Percentiles rank a stretch among this genome's conserved stretches.
These are phyloP conservation scores for Sebastes itinus DNA, from an alignment of 2,797 vertebrate genomes.

Conservation along the genomic window DNA sequence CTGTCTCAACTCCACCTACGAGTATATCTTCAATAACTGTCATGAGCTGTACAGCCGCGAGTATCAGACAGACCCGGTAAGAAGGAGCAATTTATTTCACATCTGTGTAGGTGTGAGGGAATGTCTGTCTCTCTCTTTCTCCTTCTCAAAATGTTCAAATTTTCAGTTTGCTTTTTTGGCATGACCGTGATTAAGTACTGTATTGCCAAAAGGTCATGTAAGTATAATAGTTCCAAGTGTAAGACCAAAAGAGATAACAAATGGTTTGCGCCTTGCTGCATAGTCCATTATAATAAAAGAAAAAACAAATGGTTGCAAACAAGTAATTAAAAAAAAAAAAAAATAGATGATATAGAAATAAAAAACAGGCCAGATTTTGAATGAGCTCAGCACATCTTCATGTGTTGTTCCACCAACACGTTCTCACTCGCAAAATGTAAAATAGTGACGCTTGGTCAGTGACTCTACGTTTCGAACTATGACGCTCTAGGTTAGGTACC, in stretches of 20 bases:
- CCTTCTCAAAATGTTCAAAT: background rate
- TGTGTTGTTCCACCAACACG: no score
- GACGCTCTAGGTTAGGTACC: background rate
- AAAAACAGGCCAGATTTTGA: background rate
- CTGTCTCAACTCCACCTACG: slow-evolving; percentile 90
- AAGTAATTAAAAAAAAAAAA: background rate
- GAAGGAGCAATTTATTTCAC: slow-evolving; percentile 18
- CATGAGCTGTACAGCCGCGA: slow-evolving; percentile 90
- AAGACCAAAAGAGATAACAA: background rate
- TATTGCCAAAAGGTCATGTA: background rate
- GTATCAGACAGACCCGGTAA: slow-evolving; percentile 89
- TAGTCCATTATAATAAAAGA: background rate
- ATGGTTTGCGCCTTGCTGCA: background rate
- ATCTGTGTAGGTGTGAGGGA: background rate
- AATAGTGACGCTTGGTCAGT: background rate
- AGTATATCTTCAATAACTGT: slow-evolving; percentile 91
- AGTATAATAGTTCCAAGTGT: background rate
- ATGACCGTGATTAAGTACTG: background rate
- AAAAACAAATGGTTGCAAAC: background rate
- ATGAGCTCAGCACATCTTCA: background rate
- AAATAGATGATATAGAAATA: background rate
- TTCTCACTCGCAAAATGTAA: no score
- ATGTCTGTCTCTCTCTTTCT: background rate
- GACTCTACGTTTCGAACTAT: background rate
- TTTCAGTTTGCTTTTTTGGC: background rate